Evolutionary conservation across 2,888 invertebrate species (phyloP).

Genomic region (Cosmorhoe ocellata): DNA sequence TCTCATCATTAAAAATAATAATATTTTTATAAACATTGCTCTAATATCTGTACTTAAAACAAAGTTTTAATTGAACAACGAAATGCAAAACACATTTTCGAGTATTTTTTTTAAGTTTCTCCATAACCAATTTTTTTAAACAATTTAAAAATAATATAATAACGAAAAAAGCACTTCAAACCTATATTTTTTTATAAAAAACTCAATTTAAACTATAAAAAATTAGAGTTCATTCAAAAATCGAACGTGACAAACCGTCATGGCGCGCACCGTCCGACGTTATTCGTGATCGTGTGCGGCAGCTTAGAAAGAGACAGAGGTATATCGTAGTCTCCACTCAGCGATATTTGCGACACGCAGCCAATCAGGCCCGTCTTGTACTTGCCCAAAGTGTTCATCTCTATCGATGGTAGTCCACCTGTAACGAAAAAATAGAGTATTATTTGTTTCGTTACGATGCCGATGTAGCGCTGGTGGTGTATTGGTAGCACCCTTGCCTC

Average conservation of each 20-base stretch:
- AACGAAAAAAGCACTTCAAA: no score
- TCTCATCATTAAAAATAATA: no score
- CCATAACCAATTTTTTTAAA: no score
- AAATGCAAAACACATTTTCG: no score
- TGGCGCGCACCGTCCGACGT: slow-evolving; percentile 74
- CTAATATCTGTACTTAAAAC: no score
- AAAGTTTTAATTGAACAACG: no score
- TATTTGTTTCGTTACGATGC: not conserved
- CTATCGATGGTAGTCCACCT: slow-evolving; percentile 92
- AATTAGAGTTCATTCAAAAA: slow-evolving; percentile 2
- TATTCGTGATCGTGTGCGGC: slow-evolving; percentile 83
- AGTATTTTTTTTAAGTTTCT: no score
- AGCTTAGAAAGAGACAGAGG: slow-evolving; percentile 86
- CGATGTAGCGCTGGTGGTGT: no score
- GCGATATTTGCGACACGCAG: slow-evolving; percentile 91
- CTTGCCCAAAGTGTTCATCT: slow-evolving; percentile 86
- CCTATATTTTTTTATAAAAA: not conserved
- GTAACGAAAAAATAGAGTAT: slow-evolving; percentile 35
- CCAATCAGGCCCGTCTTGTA: slow-evolving; percentile 90
- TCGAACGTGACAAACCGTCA: slow-evolving; percentile 39
- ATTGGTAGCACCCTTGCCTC: no score
- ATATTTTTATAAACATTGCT: no score
- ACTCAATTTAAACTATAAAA: not conserved
- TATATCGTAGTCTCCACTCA: slow-evolving; percentile 90
- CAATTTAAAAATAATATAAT: no score